phyloP scores from a whole-genome alignment of 2,888 invertebrate genomes.

The Linyphia triangularis region DNA sequence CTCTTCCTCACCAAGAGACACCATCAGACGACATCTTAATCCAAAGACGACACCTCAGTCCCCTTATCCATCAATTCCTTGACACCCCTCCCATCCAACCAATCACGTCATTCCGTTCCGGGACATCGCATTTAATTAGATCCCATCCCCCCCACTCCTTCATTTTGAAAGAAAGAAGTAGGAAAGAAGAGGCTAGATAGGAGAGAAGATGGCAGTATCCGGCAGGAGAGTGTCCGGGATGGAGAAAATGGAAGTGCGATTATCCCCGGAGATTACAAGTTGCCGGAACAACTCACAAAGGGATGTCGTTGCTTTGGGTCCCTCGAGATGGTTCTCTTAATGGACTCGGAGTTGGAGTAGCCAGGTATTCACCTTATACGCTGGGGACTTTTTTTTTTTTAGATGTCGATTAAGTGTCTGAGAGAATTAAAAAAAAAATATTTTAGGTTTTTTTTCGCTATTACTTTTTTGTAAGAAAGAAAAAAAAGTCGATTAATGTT shows the following conservation, averaged over 20 bases:
- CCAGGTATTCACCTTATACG: too few relatives aligned
- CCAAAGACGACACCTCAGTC: too few relatives aligned
- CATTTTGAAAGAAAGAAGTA: slow-evolving; percentile 20
- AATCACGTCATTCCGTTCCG: slow-evolving; percentile 52
- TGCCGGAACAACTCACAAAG: slow-evolving; percentile 33
- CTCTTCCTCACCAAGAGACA: slow-evolving; percentile 24
- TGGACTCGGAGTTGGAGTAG: too few relatives aligned
- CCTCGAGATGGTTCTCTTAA: too few relatives aligned
- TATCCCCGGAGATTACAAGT: slow-evolving; percentile 54
- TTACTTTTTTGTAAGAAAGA: too few relatives aligned
- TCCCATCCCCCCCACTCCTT: not conserved
- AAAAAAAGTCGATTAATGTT: too few relatives aligned
- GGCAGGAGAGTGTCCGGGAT: slow-evolving; percentile 6
- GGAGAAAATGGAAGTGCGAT: slow-evolving; percentile 51
- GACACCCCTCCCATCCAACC: slow-evolving; percentile 1
- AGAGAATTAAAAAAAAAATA: too few relatives aligned
- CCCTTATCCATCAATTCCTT: too few relatives aligned
- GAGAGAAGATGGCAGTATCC: not conserved
- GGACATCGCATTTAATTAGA: slow-evolving; percentile 72
- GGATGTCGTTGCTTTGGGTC: too few relatives aligned
- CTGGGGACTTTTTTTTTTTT: too few relatives aligned
- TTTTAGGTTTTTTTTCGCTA: too few relatives aligned
- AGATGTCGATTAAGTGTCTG: too few relatives aligned
- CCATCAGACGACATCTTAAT: not conserved
- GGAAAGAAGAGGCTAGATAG: not conserved